Percentiles rank a stretch among this genome's conserved stretches.
These are phyloP conservation scores for Sardinella longiceps DNA, from an alignment of 2,797 vertebrate species.

Conservation along the genomic window DNA sequence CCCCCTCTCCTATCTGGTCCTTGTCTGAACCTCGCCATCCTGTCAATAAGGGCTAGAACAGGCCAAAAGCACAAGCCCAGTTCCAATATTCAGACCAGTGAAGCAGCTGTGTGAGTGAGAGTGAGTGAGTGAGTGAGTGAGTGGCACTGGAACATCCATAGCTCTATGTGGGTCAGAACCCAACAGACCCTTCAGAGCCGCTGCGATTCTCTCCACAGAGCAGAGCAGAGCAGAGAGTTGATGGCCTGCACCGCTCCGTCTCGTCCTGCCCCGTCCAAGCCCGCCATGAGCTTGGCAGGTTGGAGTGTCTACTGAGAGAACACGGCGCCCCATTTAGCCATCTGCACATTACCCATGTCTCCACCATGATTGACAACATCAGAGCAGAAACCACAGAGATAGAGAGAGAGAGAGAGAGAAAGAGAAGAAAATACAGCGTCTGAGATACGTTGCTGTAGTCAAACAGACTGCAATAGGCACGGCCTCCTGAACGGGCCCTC, in stretches of 20 bases:
- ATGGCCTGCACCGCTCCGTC: too few species aligned
- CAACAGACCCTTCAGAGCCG: not conserved
- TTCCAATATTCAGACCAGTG: not conserved
- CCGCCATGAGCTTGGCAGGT: not conserved
- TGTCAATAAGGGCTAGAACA: too few species aligned
- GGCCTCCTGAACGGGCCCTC: not conserved
- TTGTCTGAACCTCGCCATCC: too few species aligned
- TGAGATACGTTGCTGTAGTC: not conserved
- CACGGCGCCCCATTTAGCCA: not conserved
- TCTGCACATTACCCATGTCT: not conserved
- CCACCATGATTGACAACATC: not conserved
- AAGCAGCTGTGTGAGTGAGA: not conserved
- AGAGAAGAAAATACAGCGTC: not conserved
- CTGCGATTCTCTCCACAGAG: not conserved
- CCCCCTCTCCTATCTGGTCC: too few species aligned
- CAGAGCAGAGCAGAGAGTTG: not conserved
- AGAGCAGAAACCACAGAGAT: constrained; percentile 40
- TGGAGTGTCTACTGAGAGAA: not conserved
- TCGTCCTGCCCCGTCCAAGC: not conserved
- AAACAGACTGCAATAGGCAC: not conserved
- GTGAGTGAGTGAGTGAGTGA: not conserved
- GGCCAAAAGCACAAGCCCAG: too few species aligned
- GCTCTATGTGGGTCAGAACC: constrained; percentile 13
- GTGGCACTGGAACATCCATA: too few species aligned
- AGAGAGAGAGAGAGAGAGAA: not conserved